Conservation (phyloP, 1,140 invertebrate species). For the Drosophila asahinai region DNA sequence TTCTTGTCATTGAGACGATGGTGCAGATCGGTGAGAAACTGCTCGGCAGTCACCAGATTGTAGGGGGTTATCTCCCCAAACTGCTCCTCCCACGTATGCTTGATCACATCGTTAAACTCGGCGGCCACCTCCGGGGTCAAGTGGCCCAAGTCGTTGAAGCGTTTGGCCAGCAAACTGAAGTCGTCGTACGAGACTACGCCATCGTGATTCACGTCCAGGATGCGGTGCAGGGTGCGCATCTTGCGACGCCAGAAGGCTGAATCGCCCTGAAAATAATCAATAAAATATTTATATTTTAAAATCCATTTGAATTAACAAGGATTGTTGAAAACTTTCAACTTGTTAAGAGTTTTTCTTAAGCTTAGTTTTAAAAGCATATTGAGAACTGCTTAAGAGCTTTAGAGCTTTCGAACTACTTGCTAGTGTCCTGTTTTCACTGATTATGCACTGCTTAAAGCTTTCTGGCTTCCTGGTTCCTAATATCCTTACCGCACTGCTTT, state of each 20-base stretch:
- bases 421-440: not conserved
- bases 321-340: not conserved
- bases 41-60: slow-evolving; percentile 91
- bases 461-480: not conserved
- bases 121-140: slow-evolving; percentile 87
- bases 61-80: slow-evolving; percentile 93
- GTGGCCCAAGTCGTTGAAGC: slow-evolving; percentile 91
- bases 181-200: slow-evolving; percentile 93
- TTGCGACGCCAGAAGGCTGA: slow-evolving; percentile 95
- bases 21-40: slow-evolving; percentile 92
- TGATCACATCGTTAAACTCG: slow-evolving; percentile 89
- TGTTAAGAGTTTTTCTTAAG: too few species aligned
- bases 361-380: too few species aligned
- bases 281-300: not conserved
- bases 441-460: not conserved
- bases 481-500: not conserved
- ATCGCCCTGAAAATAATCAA: slow-evolving; percentile 86
- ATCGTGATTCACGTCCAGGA: slow-evolving; percentile 93
- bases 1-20: slow-evolving; percentile 91
- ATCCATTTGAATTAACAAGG: not conserved
- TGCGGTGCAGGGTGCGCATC: slow-evolving; percentile 93
- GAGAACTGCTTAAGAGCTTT: not conserved
- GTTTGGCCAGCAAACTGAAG: slow-evolving; percentile 89
- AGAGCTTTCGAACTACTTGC: too few species aligned
- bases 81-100: slow-evolving; percentile 92